phyloP scores from a whole-genome alignment of 2,888 invertebrate species.

The Rhamnusium bicolor region DNA sequence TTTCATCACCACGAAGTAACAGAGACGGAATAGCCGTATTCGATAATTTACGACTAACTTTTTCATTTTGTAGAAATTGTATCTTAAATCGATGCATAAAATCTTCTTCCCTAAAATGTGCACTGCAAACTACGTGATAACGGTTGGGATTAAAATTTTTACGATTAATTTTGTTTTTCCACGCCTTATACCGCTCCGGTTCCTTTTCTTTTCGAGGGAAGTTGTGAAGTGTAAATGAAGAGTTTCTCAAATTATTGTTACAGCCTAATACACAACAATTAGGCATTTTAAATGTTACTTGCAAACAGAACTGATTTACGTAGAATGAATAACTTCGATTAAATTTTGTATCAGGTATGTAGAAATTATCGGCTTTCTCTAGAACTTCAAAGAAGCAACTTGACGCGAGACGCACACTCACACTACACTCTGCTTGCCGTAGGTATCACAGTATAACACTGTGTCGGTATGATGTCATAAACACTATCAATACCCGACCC shows the following conservation, averaged over 20 bases:
- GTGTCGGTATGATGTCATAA: background rate
- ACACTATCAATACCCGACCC: no score
- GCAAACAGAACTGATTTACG: no score
- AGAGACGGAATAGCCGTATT: background rate
- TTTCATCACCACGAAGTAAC: background rate
- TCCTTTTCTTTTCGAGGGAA: background rate
- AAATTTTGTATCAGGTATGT: no score
- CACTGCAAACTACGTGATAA: background rate
- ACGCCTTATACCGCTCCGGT: background rate
- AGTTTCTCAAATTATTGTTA: background rate
- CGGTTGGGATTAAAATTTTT: background rate
- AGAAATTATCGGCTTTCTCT: no score
- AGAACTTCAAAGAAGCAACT: no score
- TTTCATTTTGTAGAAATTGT: background rate
- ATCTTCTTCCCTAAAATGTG: background rate
- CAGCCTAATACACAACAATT: background rate
- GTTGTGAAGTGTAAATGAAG: background rate
- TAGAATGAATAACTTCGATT: background rate
- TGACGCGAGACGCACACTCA: no score
- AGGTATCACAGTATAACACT: no score
- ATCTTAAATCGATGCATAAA: background rate
- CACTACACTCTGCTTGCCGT: no score
- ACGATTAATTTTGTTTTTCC: background rate
- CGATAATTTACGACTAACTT: background rate
- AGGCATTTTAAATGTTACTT: no score